phyloP scores from a whole-genome alignment of 1,140 invertebrate species.

The Teleogryllus occipitalis region DNA sequence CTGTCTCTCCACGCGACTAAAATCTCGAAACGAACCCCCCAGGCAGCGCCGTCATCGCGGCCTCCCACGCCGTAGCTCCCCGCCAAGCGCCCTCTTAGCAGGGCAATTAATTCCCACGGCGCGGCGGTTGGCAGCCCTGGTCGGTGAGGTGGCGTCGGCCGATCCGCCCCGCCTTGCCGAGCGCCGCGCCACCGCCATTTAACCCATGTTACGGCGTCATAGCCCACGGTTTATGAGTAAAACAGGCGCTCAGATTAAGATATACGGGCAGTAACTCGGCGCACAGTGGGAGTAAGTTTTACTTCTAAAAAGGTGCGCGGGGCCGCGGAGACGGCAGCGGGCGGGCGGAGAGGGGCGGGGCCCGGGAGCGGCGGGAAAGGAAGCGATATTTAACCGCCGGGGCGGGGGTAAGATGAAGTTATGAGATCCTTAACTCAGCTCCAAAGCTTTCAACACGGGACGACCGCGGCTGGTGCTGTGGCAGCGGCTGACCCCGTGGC shows the following conservation, averaged over 20 bases:
- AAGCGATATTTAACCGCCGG: slow-evolving; percentile 9
- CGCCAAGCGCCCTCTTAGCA: no score
- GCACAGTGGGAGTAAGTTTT: background rate
- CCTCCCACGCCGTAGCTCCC: no score
- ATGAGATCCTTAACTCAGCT: slow-evolving; percentile 1
- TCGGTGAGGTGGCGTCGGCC: no score
- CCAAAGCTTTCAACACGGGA: background rate
- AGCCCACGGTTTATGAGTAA: background rate
- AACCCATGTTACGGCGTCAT: background rate
- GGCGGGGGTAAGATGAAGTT: slow-evolving; percentile 15
- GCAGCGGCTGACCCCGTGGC: background rate
- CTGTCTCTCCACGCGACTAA: no score
- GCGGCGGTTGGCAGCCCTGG: no score
- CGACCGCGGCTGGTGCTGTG: background rate
- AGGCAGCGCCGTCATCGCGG: no score
- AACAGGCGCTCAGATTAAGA: background rate
- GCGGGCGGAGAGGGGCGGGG: background rate
- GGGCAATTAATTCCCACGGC: no score
- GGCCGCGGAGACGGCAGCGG: background rate
- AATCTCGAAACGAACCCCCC: no score
- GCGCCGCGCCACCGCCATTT: background rate
- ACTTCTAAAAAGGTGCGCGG: background rate
- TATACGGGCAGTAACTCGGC: background rate
- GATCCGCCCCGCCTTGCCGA: no score
- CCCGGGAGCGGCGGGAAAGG: slow-evolving; percentile 2